Evolutionary conservation across 2,797 vertebrate species (phyloP), one percentile per base, ranked within the genome.

Genomic region (Amblyraja radiata): DNA sequence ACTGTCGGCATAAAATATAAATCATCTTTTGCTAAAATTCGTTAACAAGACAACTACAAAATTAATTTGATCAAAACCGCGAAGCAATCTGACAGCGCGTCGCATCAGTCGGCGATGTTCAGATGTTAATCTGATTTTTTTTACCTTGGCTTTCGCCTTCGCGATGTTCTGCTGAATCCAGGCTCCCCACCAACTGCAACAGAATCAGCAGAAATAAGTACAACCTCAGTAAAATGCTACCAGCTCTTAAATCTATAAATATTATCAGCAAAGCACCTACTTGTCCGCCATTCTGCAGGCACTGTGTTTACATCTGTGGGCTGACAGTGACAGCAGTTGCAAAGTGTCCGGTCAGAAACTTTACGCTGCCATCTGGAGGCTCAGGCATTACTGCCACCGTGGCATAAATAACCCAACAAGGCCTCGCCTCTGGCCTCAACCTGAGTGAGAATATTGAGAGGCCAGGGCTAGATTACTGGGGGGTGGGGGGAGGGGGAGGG

Each of bases 71-170:
- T 65, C 14, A 86, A 61, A 32, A 86, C 61, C 28, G 23, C 18
- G 18, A 88, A 65, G 16, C 61, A 36, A 36, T 18, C 16, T 9
- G 6, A 88, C n/a, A n/a, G 61, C 61, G 61, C n/a, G 1, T 58
- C 14, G 28, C 28, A 88, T n/a, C 28, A 61, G n/a, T 86, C 25
- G 13, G 25, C 21, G 46, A 25, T 21, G 46, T 25, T 76, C 23
- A 25, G 90, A 5, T 28, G 28, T 13, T 14, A 92, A 28, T 54
- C 36, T 0, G 65, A 92, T 54, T 71, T 36, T 74, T 54, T 71
- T 36, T 74, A 92, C 90, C 90, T 92, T 92, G 39, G 90, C 90
- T 92, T 92, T 92, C 10, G 71, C 71, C 36, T 71, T 76, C 1
- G 71, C 36, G 21, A 76, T 28, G 36, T 76, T 92, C 6, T 92